Evolutionary conservation across 2,797 vertebrate species (phyloP).

Genomic region (Pogoniulus pusillus): DNA sequence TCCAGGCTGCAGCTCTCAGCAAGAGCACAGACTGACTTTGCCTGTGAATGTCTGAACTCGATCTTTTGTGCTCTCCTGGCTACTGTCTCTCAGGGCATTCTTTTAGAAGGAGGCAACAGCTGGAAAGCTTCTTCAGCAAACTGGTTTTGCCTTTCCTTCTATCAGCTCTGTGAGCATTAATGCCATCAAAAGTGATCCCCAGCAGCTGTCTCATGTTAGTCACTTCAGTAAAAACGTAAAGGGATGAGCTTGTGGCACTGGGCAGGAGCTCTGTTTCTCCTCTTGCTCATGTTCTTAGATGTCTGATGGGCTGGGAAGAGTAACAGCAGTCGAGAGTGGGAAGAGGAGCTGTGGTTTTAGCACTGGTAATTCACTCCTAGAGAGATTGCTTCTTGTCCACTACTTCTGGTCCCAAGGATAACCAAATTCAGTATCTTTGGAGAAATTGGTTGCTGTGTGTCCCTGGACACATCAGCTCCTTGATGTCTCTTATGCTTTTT

Average conservation of each 20-base stretch:
- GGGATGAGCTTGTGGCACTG: not conserved
- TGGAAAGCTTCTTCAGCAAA: not conserved
- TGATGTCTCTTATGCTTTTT: rapidly evolving
- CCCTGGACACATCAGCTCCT: not conserved
- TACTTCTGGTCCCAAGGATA: not conserved
- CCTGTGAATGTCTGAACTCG: not conserved
- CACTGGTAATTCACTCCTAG: not conserved
- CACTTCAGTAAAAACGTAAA: not conserved
- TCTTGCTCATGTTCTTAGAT: not conserved
- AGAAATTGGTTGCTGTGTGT: not conserved
- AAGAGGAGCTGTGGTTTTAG: not conserved
- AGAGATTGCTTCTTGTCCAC: not conserved
- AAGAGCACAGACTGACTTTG: not conserved
- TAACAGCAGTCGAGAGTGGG: not conserved
- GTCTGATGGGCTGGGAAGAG: not conserved
- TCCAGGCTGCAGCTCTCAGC: not conserved
- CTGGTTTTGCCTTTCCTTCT: not conserved
- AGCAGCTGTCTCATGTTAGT: not conserved
- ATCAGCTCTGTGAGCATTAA: not conserved
- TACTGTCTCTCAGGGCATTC: not conserved
- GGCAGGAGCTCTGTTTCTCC: not conserved
- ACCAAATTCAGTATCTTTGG: not conserved
- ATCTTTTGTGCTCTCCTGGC: not conserved
- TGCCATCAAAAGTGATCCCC: not conserved
- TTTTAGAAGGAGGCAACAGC: not conserved